Percentiles rank a stretch among this genome's conserved stretches.
These are phyloP conservation scores for Oreochromis spilurus DNA, from an alignment of 2,113 vertebrate species.

Conservation along the genomic window DNA sequence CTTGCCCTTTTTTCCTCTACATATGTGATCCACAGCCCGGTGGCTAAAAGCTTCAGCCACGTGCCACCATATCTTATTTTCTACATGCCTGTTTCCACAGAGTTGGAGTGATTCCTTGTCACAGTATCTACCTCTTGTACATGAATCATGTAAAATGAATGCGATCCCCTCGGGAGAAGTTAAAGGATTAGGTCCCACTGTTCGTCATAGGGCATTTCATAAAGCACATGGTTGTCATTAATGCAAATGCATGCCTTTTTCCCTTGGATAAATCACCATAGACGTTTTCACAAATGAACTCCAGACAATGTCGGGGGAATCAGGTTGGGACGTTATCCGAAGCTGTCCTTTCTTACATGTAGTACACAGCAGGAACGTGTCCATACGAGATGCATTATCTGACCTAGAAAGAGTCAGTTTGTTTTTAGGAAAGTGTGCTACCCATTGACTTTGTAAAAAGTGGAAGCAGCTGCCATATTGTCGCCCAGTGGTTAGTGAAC, in stretches of 20 bases:
- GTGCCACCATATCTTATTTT: not conserved
- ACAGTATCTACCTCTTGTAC: not conserved
- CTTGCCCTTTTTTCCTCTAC: not conserved
- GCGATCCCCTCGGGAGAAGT: not conserved
- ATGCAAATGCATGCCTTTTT: not conserved
- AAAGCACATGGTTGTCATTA: not conserved
- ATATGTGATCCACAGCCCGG: not conserved
- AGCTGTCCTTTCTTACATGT: not conserved
- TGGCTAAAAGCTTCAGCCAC: not conserved
- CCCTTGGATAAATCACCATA: not conserved
- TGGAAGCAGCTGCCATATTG: not conserved
- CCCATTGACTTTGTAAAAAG: not conserved
- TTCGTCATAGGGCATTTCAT: not conserved
- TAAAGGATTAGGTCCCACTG: not conserved
- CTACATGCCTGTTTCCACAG: not conserved
- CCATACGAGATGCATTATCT: not conserved
- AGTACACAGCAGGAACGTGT: not conserved
- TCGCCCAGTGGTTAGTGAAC: not conserved
- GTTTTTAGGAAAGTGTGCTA: not conserved
- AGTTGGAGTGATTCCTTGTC: not conserved
- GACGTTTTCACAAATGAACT: not conserved
- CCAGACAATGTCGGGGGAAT: not conserved
- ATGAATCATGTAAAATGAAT: constrained; percentile 31
- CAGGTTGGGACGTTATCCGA: not conserved
- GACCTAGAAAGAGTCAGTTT: not conserved